These are phyloP conservation scores for Xylophagus ater DNA, from an alignment of 2,888 invertebrate genomes.

Conservation along the genomic window DNA sequence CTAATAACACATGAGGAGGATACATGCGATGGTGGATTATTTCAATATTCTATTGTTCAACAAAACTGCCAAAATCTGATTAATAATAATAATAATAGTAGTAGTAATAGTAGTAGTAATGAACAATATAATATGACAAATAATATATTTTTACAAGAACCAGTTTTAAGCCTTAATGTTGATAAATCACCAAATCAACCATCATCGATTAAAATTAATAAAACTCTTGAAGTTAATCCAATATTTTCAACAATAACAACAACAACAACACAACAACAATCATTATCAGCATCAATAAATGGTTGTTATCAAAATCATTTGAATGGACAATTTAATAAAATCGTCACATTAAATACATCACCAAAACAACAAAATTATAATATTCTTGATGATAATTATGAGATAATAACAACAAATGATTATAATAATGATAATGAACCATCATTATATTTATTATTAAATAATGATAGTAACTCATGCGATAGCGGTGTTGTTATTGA, in stretches of 20 bases:
- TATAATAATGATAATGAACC: conserved; percentile 10
- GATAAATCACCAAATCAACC: conserved; percentile 38
- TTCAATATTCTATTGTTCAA: neutral
- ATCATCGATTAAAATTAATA: conserved; percentile 37
- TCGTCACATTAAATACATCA: conserved; percentile 29
- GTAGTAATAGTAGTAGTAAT: neutral
- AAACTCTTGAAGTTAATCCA: conserved; percentile 31
- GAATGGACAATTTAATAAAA: conserved; percentile 36
- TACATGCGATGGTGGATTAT: conserved; percentile 18
- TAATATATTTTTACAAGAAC: conserved; percentile 38
- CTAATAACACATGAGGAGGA: conserved; percentile 21
- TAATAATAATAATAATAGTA: neutral
- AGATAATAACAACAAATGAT: too few species aligned
- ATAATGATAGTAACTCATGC: conserved; percentile 37
- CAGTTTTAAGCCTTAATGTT: conserved; percentile 36
- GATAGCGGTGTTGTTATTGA: conserved; percentile 38
- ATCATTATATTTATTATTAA: conserved; percentile 21
- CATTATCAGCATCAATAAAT: neutral
- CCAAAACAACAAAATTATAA: conserved; percentile 16
- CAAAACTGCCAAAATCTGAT: neutral
- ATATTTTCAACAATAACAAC: conserved; percentile 31
- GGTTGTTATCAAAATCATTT: conserved; percentile 19
- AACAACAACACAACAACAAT: too few species aligned
- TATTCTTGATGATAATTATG: too few species aligned
- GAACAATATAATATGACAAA: conserved; percentile 12